Evolutionary conservation across 2,113 vertebrate species (phyloP).

Genomic region (Ptyas mucosa): DNA sequence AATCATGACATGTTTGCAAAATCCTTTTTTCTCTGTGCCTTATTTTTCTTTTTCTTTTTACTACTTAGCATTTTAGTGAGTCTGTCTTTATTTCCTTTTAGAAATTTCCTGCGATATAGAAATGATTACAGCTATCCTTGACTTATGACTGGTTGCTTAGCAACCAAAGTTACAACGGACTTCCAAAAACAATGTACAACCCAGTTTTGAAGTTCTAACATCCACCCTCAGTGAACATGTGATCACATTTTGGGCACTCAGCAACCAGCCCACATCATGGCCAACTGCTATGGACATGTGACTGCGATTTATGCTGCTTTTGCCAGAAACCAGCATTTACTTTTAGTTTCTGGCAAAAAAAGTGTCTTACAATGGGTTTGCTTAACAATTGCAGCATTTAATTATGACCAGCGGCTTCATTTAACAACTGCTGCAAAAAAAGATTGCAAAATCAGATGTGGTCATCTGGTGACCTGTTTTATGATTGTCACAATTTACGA

Average conservation of each 20-base stretch:
- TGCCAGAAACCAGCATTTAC: not conserved
- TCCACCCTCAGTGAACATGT: not conserved
- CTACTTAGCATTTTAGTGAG: constrained; percentile 7
- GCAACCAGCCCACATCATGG: not conserved
- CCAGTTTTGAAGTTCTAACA: not conserved
- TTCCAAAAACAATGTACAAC: not conserved
- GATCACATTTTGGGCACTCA: not conserved
- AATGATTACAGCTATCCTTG: not conserved
- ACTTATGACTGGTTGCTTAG: not conserved
- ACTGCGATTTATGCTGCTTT: not conserved
- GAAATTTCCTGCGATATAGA: constrained; percentile 19
- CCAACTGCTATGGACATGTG: not conserved
- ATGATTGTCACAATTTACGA: not conserved
- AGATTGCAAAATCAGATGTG: not conserved
- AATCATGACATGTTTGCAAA: not conserved
- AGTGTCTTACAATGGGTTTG: not conserved
- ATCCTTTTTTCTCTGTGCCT: not conserved
- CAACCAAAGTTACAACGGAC: not conserved
- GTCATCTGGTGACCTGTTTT: not conserved
- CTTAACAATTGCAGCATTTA: not conserved
- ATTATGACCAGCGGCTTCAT: not conserved
- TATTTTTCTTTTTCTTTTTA: not conserved
- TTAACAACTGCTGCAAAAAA: not conserved
- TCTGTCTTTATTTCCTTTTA: fast-evolving
- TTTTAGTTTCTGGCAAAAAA: too few relatives aligned